Percentiles rank a stretch among this genome's conserved stretches.
These are phyloP conservation scores for Unio pictorum DNA, from an alignment of 2,888 invertebrate genomes.

Conservation along the genomic window DNA sequence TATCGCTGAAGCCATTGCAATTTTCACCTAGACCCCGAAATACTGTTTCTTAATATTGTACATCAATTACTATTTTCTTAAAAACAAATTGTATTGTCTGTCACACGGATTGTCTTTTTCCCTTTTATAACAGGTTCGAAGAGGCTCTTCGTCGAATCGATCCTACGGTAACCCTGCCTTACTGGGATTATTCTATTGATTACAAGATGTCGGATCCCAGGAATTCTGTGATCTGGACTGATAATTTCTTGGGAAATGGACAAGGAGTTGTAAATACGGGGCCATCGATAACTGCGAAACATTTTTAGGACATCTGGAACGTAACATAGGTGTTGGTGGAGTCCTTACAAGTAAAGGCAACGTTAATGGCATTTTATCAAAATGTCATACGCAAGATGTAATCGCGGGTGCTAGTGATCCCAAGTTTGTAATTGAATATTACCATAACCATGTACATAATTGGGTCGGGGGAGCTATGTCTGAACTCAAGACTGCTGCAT, in stretches of 20 bases:
- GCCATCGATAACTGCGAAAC: slow-evolving; percentile 53
- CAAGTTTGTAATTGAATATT: slow-evolving; percentile 25
- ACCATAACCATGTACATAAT: slow-evolving; percentile 51
- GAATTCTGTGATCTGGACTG: slow-evolving; percentile 46
- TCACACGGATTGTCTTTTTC: too few relatives aligned
- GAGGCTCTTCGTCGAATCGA: slow-evolving; percentile 50
- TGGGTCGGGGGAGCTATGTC: slow-evolving; percentile 59
- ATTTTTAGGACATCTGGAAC: slow-evolving; percentile 38
- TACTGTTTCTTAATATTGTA: too few relatives aligned
- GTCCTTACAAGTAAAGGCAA: slow-evolving; percentile 28
- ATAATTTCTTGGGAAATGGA: slow-evolving; percentile 48
- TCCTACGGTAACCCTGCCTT: slow-evolving; percentile 49
- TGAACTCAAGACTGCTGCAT: slow-evolving; percentile 47
- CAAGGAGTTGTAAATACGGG: slow-evolving; percentile 49
- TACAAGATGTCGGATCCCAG: slow-evolving; percentile 39
- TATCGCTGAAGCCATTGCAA: too few relatives aligned
- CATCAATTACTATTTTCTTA: too few relatives aligned
- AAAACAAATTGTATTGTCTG: too few relatives aligned
- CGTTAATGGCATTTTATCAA: slow-evolving; percentile 32
- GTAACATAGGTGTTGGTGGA: slow-evolving; percentile 31
- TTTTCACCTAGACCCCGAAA: too few relatives aligned
- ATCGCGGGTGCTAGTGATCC: slow-evolving; percentile 21
- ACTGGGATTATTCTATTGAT: slow-evolving; percentile 55
- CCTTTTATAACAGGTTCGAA: slow-evolving; percentile 39
- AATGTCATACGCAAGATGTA: slow-evolving; percentile 29